Evolutionary conservation across 2,113 vertebrate species (phyloP), one percentile per base, ranked within the genome.

Genomic region (Sapajus apella): DNA sequence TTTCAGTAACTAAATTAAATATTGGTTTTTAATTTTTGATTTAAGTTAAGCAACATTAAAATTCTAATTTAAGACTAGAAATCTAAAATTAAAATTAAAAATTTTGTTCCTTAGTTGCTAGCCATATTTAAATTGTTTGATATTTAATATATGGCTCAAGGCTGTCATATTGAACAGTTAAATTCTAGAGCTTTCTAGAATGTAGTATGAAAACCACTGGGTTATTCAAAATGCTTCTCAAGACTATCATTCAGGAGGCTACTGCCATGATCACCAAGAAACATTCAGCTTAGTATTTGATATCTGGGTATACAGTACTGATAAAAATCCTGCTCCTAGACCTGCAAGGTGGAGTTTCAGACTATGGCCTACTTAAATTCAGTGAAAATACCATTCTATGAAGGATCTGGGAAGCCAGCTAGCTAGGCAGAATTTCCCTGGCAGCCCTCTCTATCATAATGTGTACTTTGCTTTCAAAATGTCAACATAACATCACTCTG

Each of bases 391-490:
- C n/a, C 13, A 75, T 76, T n/a, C 21, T 68, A 3, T 58, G 55
- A 87, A 73, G 56, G 5, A 32, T 55, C 56, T 80, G 47, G n/a
- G 52, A 94, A 72, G n/a, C 32, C 35, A 85, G 9, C 27, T 72
- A 50, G 27, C 32, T 47, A 81, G 77, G 6, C 61, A 87, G 83
- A 84, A 92, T 61, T 77, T 76, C 66, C 40, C 47, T 73, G 58
- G 91, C 81, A 55, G 1, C 14, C 40, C 16, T 90, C 56, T 45
- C 6, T 90, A 97, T 85, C 52, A 52, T 52, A 16, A 18, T 10
- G 25, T 18, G 32, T 10, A 64, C 40, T 64, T 30, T 97, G 56
- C 61, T 94, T 96, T 94, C 76, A 84, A 95, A 85, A 85, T 85
- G 66, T 85, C 77, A 97, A 82, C 17, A 68, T 25, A 75, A 40